Conservation (phyloP, 1,140 invertebrate genomes). For the Halesus radiatus region DNA sequence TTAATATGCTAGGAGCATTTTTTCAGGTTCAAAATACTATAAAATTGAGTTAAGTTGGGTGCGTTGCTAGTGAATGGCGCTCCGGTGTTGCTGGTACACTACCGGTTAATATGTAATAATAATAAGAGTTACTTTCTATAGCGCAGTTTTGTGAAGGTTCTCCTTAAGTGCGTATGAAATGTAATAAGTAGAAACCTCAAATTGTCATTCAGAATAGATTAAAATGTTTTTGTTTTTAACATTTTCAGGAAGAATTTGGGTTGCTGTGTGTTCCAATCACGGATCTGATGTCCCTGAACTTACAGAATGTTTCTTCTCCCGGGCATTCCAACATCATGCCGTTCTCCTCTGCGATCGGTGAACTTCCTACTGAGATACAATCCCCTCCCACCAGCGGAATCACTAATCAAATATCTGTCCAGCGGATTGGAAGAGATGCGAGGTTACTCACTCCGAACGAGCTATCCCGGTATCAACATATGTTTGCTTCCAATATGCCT, state of each 20-base stretch:
- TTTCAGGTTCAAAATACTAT: too few relatives aligned
- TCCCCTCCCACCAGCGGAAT: slow-evolving; percentile 25
- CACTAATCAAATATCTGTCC: slow-evolving; percentile 64
- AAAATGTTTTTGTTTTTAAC: background rate
- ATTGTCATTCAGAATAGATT: too few relatives aligned
- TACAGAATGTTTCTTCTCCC: slow-evolving; percentile 46
- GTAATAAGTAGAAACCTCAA: too few relatives aligned
- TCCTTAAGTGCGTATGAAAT: too few relatives aligned
- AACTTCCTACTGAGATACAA: slow-evolving; percentile 48
- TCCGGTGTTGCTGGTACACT: too few relatives aligned
- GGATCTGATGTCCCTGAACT: slow-evolving; percentile 60
- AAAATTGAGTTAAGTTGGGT: too few relatives aligned
- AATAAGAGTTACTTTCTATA: too few relatives aligned
- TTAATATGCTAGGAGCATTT: too few relatives aligned
- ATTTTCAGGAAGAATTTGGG: slow-evolving; percentile 65
- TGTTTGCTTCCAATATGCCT: slow-evolving; percentile 52
- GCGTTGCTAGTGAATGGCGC: too few relatives aligned
- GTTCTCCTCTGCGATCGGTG: slow-evolving; percentile 45
- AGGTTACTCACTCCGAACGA: slow-evolving; percentile 63
- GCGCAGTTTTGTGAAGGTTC: too few relatives aligned
- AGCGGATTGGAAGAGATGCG: slow-evolving; percentile 66
- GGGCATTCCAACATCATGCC: slow-evolving; percentile 51
- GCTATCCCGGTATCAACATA: slow-evolving; percentile 60
- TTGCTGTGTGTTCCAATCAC: slow-evolving; percentile 66
- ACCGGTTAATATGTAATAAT: too few relatives aligned